Evolutionary conservation across 53 echinoderm and acorn worm genomes (phyloP).

Genomic region (Glandiceps talaboti): DNA sequence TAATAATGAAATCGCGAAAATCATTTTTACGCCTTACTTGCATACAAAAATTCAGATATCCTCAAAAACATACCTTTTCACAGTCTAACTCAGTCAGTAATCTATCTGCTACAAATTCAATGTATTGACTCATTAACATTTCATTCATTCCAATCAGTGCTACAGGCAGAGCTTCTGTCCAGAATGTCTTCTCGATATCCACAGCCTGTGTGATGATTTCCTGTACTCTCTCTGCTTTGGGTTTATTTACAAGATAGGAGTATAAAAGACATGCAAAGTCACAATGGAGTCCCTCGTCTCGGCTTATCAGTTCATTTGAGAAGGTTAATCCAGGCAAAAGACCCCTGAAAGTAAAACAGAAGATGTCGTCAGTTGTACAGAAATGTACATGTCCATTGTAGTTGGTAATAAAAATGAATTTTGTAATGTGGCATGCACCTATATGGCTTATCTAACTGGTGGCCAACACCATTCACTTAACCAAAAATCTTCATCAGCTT

Average conservation of each 20-base stretch:
- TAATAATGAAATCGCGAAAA: too few relatives aligned
- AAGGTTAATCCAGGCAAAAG: conserved; percentile 76
- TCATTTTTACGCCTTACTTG: too few relatives aligned
- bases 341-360: conserved; percentile 28
- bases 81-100: conserved; percentile 56
- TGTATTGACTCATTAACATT: conserved; percentile 61
- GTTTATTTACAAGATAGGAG: conserved; percentile 44
- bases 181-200: conserved; percentile 53
- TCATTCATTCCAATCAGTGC: conserved; percentile 84
- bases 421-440: too few relatives aligned
- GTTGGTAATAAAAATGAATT: too few relatives aligned
- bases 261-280: conserved; percentile 94
- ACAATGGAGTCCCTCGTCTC: conserved; percentile 91
- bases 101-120: conserved; percentile 84
- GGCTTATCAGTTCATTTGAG: conserved; percentile 88
- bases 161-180: conserved; percentile 54
- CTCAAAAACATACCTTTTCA: conserved; percentile 32
- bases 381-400: too few relatives aligned
- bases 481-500: too few relatives aligned
- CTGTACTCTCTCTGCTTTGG: conserved; percentile 21
- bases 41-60: too few relatives aligned
- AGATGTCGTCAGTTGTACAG: too few relatives aligned
- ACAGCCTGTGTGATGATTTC: conserved; percentile 76
- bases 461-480: too few relatives aligned
- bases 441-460: too few relatives aligned